Evolutionary conservation across 2,888 invertebrate genomes (phyloP), one percentile per base, ranked within the genome.

Genomic region (Xestia c-nigrum): DNA sequence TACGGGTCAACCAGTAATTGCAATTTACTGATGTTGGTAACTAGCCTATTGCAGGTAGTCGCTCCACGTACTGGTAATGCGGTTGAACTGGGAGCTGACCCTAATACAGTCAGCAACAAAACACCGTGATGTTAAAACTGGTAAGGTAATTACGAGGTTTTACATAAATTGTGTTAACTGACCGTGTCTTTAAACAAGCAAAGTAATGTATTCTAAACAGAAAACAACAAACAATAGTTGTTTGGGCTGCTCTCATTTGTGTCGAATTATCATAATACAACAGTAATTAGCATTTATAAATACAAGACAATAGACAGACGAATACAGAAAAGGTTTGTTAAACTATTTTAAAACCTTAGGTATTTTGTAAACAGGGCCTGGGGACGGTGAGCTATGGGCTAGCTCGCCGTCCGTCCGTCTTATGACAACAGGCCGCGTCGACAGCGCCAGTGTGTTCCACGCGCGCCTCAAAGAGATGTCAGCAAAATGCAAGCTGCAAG

Each of bases 251-350:
- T 79, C 64, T 55, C 64, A 31, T 79, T 78, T 57, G 61, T 46
- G 16, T 43, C 5, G 21, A 31, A 81, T 84, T 79, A 84, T 71
- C 84, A 82, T 82, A 82, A 79, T 24, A 80, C 80, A 63, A 83
- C 40, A 82, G 14, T 75, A 64, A 84, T 82, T 80, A 74, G 67
- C 80, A 82, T 84, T 82, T 69, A 47, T 74, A 71, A 82, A 57
- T 71, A 38, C 38, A 19, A 12, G 3, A 2, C 47, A 67, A 21
- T 2, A 24, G 0, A 12, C 5, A 71, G 10, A 24, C 0, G 12
- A 1, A 47, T 63, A 0, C 0, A 10, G 31, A 80, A 5, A 79
- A 79, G 74, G n/a, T 14, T 9, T 21, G 43, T 0, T 19, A 31
- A 24, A 31, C 24, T 24, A 14, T 14, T 1, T 6, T 24, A 14